phyloP scores from a whole-genome alignment of 2,797 vertebrate genomes.

The Menidia menidia region DNA sequence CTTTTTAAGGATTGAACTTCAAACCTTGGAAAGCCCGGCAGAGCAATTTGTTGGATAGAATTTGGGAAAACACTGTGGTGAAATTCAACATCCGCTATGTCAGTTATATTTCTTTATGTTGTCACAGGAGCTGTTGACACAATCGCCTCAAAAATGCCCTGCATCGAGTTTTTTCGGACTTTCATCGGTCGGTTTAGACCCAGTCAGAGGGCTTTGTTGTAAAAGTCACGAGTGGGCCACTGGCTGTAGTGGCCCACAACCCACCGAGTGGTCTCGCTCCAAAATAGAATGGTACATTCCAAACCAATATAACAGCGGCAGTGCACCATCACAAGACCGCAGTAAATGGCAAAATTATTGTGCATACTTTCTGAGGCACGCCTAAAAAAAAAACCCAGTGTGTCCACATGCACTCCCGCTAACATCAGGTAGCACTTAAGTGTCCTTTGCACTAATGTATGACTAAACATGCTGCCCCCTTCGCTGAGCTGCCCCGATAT shows the following conservation, averaged over 20 bases:
- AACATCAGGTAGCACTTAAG: slow-evolving; percentile 88
- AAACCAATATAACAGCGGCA: slow-evolving; percentile 86
- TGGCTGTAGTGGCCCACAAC: slow-evolving; percentile 77
- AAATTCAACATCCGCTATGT: slow-evolving; percentile 56
- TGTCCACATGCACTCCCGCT: slow-evolving; percentile 79
- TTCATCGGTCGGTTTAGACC: slow-evolving; percentile 39
- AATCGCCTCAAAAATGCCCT: slow-evolving; percentile 81
- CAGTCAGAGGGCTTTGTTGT: slow-evolving; percentile 64
- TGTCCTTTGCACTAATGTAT: slow-evolving; percentile 79
- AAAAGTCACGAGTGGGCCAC: slow-evolving; percentile 77
- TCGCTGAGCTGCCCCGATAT: slow-evolving; percentile 57
- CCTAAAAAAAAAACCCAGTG: slow-evolving; percentile 79
- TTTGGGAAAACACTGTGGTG: slow-evolving; percentile 75
- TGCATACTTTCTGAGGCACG: slow-evolving; percentile 83
- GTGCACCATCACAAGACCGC: slow-evolving; percentile 84
- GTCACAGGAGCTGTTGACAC: slow-evolving; percentile 74
- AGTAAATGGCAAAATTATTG: slow-evolving; percentile 87
- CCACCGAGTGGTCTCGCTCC: slow-evolving; percentile 75
- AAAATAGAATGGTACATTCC: slow-evolving; percentile 88
- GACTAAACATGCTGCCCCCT: slow-evolving; percentile 81
- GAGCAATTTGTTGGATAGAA: slow-evolving; percentile 67
- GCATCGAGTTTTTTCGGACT: slow-evolving; percentile 65
- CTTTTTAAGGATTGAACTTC: slow-evolving; percentile 42
- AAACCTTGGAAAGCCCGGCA: slow-evolving; percentile 70
- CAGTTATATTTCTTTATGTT: slow-evolving; percentile 66